Conservation (phyloP, 2,888 invertebrate species). For the Azorinus chamasolen region DNA sequence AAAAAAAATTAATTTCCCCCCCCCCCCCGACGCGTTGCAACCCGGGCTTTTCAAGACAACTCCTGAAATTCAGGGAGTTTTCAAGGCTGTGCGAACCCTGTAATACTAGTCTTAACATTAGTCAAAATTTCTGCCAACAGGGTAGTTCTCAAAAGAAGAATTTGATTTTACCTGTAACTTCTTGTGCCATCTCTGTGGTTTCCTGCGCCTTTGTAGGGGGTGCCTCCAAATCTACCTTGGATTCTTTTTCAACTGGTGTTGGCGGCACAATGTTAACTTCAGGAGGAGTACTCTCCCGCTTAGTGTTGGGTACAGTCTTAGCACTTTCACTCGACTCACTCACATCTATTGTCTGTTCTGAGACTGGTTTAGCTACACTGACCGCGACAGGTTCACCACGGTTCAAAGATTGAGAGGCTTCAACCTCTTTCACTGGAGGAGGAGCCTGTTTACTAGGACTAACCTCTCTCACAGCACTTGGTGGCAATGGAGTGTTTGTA, state of each 20-base stretch:
- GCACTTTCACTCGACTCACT: constrained; percentile 18
- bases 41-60: too few relatives aligned
- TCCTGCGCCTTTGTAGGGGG: constrained; percentile 23
- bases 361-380: constrained; percentile 37
- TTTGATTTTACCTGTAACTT: too few relatives aligned
- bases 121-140: too few relatives aligned
- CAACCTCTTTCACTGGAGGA: too few relatives aligned
- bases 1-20: too few relatives aligned
- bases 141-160: too few relatives aligned
- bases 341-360: constrained; percentile 23
- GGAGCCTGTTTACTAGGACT: not conserved
- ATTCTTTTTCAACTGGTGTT: constrained; percentile 59
- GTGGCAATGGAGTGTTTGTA: not conserved
- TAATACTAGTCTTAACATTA: too few relatives aligned
- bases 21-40: too few relatives aligned
- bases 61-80: too few relatives aligned
- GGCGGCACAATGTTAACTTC: constrained; percentile 59
- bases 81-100: too few relatives aligned
- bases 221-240: constrained; percentile 46
- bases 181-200: not conserved
- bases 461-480: not conserved
- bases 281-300: constrained; percentile 31
- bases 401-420: constrained; percentile 3
- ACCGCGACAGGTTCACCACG: constrained; percentile 43
- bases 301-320: constrained; percentile 10